Evolutionary conservation across 1,140 invertebrate genomes (phyloP).

Genomic region (Vollenhovia emeryi): DNA sequence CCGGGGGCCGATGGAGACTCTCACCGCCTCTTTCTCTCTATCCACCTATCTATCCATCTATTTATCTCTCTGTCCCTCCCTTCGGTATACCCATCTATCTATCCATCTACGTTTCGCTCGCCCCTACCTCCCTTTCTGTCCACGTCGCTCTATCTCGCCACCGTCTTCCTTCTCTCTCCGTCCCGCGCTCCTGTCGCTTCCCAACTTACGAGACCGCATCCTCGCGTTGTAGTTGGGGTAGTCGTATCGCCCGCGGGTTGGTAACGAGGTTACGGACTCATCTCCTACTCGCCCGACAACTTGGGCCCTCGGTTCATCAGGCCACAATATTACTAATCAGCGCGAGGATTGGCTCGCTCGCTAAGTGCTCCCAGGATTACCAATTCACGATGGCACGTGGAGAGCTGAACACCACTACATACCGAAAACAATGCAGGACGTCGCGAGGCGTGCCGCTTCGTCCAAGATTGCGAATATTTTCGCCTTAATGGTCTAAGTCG

Average conservation of each 20-base stretch:
- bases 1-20: slow-evolving; percentile 40
- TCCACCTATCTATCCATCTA: slow-evolving; percentile 26
- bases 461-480: not conserved
- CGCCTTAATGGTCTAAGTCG: not conserved
- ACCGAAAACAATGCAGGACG: slow-evolving; percentile 35
- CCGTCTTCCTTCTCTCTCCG: slow-evolving; percentile 20
- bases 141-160: not conserved
- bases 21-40: slow-evolving; percentile 31
- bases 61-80: slow-evolving; percentile 37
- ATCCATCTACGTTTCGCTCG: slow-evolving; percentile 34
- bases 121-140: not conserved
- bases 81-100: slow-evolving; percentile 49
- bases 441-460: not conserved
- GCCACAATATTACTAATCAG: slow-evolving; percentile 86
- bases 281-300: slow-evolving; percentile 82
- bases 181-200: slow-evolving; percentile 32
- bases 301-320: slow-evolving; percentile 84
- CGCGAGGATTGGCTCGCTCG: slow-evolving; percentile 79
- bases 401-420: slow-evolving; percentile 2
- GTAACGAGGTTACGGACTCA: slow-evolving; percentile 84
- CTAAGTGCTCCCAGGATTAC: slow-evolving; percentile 82
- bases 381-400: slow-evolving; percentile 79
- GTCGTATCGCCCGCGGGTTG: slow-evolving; percentile 77
- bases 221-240: slow-evolving; percentile 76
- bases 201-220: slow-evolving; percentile 64